A percentile compares a stretch with the other conserved stretches of the same genome.
Conservation (phyloP, 2,888 invertebrate genomes). For the Hedya salicella region DNA sequence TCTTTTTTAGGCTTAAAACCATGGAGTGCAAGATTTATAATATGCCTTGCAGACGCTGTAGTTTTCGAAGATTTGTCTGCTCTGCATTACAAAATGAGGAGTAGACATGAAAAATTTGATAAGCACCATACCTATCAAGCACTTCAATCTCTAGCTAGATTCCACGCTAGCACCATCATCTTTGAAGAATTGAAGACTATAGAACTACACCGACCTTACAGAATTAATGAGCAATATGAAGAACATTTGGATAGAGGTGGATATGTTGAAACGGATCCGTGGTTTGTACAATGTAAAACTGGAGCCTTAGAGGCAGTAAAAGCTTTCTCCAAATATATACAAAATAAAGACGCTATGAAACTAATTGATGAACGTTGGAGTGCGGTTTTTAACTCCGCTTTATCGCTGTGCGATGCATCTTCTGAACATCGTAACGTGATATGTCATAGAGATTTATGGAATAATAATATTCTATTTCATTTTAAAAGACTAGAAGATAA, state of each 20-base stretch:
- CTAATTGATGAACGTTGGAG: constrained; percentile 64
- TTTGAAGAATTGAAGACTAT: constrained; percentile 74
- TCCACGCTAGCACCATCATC: constrained; percentile 82
- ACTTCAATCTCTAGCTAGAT: constrained; percentile 74
- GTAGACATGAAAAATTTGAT: constrained; percentile 74
- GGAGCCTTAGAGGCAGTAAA: constrained; percentile 69
- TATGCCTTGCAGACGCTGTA: constrained; percentile 62
- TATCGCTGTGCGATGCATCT: constrained; percentile 62
- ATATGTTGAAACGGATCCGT: constrained; percentile 59
- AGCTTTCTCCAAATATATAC: constrained; percentile 64
- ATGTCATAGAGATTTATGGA: constrained; percentile 87
- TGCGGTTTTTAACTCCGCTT: constrained; percentile 62
- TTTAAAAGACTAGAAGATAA: constrained; percentile 56
- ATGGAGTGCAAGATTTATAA: constrained; percentile 68
- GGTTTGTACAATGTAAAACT: constrained; percentile 71
- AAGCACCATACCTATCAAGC: constrained; percentile 75
- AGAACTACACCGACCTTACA: constrained; percentile 57
- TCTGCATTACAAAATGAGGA: constrained; percentile 60
- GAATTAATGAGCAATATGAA: constrained; percentile 63
- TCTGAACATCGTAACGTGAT: constrained; percentile 77
- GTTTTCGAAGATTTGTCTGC: constrained; percentile 75
- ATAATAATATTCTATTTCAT: constrained; percentile 86
- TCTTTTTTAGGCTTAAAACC: constrained; percentile 61
- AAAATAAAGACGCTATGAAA: constrained; percentile 50
- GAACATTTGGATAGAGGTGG: constrained; percentile 61